Evolutionary conservation across 2,113 vertebrate species (phyloP), one percentile per base, ranked within the genome.

Genomic region (Seriola rivoliana): DNA sequence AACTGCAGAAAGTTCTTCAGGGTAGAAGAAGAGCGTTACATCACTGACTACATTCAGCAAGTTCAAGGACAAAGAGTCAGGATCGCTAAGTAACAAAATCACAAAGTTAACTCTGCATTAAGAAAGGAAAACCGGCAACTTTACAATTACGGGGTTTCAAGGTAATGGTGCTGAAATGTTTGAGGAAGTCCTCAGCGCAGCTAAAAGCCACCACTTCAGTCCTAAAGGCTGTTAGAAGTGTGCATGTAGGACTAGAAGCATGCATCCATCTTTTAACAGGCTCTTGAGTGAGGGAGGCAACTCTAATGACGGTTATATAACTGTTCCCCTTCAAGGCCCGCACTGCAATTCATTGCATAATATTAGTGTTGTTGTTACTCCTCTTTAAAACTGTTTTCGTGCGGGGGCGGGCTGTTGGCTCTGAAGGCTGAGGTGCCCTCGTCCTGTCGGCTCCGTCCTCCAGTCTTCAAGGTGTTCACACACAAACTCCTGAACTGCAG

Each of bases 221-320:
- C 70, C 78, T 85, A 5, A 40, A 76, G 87, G 76, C 85, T 71
- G 78, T 71, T 62, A 69, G 82, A 69, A 54, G 85, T 62, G 71
- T 65, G 78, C 85, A 74, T 80, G 78, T 70, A 29, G 52, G 82
- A 85, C 85, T 5, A 25, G 80, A 13, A 70, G 76, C 80, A 10
- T 12, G 21, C 85, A 85, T 89, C 82, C 44, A 87, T 92, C 88
- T 92, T 92, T 92, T 59, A 91, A 80, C 78, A 86, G 78, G 59
- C 85, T 89, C 84, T 71, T 8, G 65, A 83, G 83, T 9, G 62
- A 82, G 52, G 70, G 62, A 82, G 52, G 70, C 71, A 65, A 44
- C 80, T 44, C 80, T 93, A 89, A 93, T 89, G 82, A 85, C 59
- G 13, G 11, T 94, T 94, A 92, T 62, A 63, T 93, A 93, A 94